Conservation (phyloP, 2,797 vertebrate genomes). For the Echeneis naucrates region DNA sequence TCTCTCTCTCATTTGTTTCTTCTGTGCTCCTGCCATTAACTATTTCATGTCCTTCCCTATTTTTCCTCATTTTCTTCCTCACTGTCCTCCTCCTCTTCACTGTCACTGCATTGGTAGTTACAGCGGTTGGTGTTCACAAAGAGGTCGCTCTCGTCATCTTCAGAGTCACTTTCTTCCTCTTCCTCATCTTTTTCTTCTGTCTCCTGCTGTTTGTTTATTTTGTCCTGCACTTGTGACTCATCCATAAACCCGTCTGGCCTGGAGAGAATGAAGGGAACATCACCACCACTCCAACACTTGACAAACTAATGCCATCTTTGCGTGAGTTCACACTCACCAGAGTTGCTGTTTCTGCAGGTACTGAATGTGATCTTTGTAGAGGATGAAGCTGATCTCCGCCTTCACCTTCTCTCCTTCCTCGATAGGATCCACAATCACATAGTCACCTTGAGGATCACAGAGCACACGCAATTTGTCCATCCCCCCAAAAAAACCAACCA, state of each 20-base stretch:
- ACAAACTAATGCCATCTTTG: background rate
- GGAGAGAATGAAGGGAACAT: constrained; percentile 10
- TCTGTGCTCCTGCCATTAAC: constrained; percentile 22
- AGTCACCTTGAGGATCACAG: constrained; percentile 82
- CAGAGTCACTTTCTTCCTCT: constrained; percentile 75
- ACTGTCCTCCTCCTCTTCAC: constrained; percentile 75
- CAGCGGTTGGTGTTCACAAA: constrained; percentile 93
- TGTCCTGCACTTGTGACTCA: constrained; percentile 53
- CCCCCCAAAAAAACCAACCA: too few species aligned
- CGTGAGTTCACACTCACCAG: constrained; percentile 81
- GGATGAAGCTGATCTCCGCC: constrained; percentile 91
- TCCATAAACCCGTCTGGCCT: constrained; percentile 87
- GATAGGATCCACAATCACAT: constrained; percentile 93
- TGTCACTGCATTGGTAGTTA: constrained; percentile 88
- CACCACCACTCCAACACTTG: background rate
- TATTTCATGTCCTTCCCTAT: constrained; percentile 51
- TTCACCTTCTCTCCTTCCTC: constrained; percentile 95
- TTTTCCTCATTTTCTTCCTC: constrained; percentile 60
- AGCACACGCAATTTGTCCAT: background rate
- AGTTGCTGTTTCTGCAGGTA: constrained; percentile 86
- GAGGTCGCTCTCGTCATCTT: constrained; percentile 89
- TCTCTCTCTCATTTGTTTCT: constrained; percentile 5
- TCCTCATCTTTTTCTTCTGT: constrained; percentile 67
- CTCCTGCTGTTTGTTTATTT: constrained; percentile 39
- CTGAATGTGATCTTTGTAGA: constrained; percentile 91